Conservation (phyloP, 1,140 invertebrate species). For the Epicauta chinensis region DNA sequence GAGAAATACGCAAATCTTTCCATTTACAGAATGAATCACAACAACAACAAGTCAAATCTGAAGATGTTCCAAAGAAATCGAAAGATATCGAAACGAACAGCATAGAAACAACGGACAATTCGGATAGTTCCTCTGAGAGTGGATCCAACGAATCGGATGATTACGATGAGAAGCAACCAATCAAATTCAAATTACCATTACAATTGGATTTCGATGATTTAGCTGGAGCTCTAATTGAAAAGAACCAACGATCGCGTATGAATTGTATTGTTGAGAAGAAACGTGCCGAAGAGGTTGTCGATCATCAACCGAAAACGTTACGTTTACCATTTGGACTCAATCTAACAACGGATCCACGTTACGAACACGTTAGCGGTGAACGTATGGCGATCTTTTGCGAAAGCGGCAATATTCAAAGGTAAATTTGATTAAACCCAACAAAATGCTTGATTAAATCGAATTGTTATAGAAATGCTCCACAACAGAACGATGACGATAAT, state of each 20-base stretch:
- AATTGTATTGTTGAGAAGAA: conserved; percentile 83
- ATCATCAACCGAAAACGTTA: conserved; percentile 62
- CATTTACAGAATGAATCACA: conserved; percentile 18
- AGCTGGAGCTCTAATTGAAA: conserved; percentile 66
- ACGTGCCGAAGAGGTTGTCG: conserved; percentile 71
- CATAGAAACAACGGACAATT: conserved; percentile 30
- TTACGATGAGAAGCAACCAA: conserved; percentile 51
- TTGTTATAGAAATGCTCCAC: conserved; percentile 2
- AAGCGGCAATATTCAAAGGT: conserved; percentile 63
- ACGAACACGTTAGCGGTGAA: conserved; percentile 70
- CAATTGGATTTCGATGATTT: conserved; percentile 75
- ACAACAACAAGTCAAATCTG: conserved; percentile 41
- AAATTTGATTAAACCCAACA: conserved; percentile 2
- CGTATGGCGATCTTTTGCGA: conserved; percentile 81
- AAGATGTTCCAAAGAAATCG: conserved; percentile 41
- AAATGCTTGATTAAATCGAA: not conserved
- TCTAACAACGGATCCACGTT: conserved; percentile 64
- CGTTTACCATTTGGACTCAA: conserved; percentile 61
- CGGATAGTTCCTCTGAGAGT: conserved; percentile 6
- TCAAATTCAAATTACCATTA: conserved; percentile 68
- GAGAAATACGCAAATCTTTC: not conserved
- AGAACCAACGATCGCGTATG: conserved; percentile 70
- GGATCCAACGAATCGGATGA: conserved; percentile 38
- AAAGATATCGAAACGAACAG: conserved; percentile 41
- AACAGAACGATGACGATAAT: conserved; percentile 24